Base-by-base conservation (phyloP, 1,140 invertebrate species). In the Liolophura sinensis region DNA sequence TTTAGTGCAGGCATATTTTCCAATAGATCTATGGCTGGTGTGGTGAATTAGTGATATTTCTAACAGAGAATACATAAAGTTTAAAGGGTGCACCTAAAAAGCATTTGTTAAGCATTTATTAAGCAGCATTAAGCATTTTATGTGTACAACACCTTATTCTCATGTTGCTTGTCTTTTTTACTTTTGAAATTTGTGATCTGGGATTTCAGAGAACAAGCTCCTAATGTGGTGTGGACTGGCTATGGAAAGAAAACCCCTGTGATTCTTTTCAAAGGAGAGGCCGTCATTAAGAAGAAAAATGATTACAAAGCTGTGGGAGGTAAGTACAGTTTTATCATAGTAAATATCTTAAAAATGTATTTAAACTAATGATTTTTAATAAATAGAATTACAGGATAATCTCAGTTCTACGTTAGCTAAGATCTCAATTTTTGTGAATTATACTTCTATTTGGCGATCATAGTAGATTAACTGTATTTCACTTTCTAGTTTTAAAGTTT, bases 191-290 rank as follows among this genome's bases (percentile, higher is more conserved):
- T 60, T 16, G 15, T 62, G 16, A n/a, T 58, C 52, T 59, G 31
- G 64, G 24, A 46, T 60, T 69, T 64, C 24, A 74, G 68, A 20
- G 69, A 71, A 65, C 67, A 73, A 40, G 52, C 68, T 46, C 47
- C 73, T 16, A 82, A 82, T 67, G 72, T 82, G 54, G 72, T 75
- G 48, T 84, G 83, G 83, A 82, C 82, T 57, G 81, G 81, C 16
- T 83, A 79, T 70, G 75, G 72, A 25, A 83, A 78, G 62, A 78
- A 73, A 65, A 75, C 74, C 20, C 81, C 83, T 15, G 73, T 83
- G 12, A 72, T 84, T 62, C 47, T 81, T 9, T 84, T 84, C 58
- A 77, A 77, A 60, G 66, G 76, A 60, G 75, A 80, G 63, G 72
- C 71, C 57, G 60, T 84, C 14, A 60, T 79, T 46, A 74, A 77